Conservation (phyloP, 2,888 invertebrate genomes). For the Hyposoter didymator region DNA sequence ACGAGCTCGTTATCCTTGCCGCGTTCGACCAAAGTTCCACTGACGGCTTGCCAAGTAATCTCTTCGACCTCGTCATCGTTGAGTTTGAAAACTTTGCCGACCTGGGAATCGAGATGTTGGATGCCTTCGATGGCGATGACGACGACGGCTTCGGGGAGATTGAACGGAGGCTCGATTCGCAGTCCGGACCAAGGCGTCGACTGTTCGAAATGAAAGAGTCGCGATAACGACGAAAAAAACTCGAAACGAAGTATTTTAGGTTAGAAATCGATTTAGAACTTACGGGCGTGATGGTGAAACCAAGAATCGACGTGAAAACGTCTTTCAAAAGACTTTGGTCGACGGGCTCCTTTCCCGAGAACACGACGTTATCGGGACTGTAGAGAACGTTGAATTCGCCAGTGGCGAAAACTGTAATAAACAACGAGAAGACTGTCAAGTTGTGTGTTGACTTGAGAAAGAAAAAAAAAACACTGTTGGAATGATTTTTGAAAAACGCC, state of each 20-base stretch:
- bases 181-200: slow-evolving; percentile 90
- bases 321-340: slow-evolving; percentile 89
- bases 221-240: background rate
- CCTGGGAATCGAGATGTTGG: slow-evolving; percentile 75
- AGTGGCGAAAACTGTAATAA: slow-evolving; percentile 85
- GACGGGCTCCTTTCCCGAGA: slow-evolving; percentile 88
- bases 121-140: slow-evolving; percentile 90
- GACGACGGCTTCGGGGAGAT: slow-evolving; percentile 90
- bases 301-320: slow-evolving; percentile 89
- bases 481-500: slow-evolving; percentile 60
- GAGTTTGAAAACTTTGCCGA: slow-evolving; percentile 86
- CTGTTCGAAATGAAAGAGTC: slow-evolving; percentile 78
- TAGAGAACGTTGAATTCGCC: slow-evolving; percentile 90
- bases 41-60: slow-evolving; percentile 86
- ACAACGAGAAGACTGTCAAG: background rate
- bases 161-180: slow-evolving; percentile 89
- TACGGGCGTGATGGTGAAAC: slow-evolving; percentile 90
- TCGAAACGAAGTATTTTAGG: background rate
- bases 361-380: slow-evolving; percentile 88
- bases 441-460: background rate
- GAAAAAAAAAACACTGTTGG: background rate
- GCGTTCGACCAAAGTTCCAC: slow-evolving; percentile 87
- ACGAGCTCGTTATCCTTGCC: slow-evolving; percentile 88
- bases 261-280: slow-evolving; percentile 11
- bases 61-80: slow-evolving; percentile 88